Conservation (phyloP, 2,113 vertebrate genomes). For the Notothenia rossii region DNA sequence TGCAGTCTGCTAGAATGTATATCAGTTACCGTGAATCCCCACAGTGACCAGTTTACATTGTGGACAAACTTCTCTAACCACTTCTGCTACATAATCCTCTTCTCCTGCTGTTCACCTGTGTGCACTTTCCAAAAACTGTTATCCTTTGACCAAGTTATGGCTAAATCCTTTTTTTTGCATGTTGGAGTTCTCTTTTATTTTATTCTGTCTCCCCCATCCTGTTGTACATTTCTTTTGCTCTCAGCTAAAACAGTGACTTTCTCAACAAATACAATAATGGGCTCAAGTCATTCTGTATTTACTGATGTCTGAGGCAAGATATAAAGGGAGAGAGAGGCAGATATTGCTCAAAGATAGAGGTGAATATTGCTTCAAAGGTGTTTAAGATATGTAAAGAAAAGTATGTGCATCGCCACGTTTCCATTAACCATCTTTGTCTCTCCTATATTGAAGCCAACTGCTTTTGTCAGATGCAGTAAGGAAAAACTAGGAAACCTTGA, state of each 20-base stretch:
- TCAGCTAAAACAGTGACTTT: not conserved
- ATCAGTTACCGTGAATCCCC: constrained; percentile 4
- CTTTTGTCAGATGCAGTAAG: too few species aligned
- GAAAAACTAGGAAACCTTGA: too few species aligned
- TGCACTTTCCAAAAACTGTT: not conserved
- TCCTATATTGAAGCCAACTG: too few species aligned
- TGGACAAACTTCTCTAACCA: not conserved
- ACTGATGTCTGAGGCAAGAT: not conserved
- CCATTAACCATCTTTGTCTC: too few species aligned
- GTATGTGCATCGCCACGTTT: not conserved
- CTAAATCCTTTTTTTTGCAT: not conserved
- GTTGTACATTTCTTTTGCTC: not conserved
- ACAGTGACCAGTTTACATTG: not conserved
- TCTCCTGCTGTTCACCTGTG: not conserved
- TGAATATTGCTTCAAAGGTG: not conserved
- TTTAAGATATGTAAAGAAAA: not conserved
- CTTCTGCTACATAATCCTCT: not conserved
- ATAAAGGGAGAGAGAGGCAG: not conserved
- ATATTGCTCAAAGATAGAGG: not conserved
- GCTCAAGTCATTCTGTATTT: not conserved
- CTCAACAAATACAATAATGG: not conserved
- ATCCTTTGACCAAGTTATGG: not conserved
- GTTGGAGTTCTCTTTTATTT: too few species aligned
- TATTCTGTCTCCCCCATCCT: too few species aligned
- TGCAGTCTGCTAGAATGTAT: constrained; percentile 8